phyloP scores from a whole-genome alignment of 2,113 vertebrate genomes.

The Zingel zingel region DNA sequence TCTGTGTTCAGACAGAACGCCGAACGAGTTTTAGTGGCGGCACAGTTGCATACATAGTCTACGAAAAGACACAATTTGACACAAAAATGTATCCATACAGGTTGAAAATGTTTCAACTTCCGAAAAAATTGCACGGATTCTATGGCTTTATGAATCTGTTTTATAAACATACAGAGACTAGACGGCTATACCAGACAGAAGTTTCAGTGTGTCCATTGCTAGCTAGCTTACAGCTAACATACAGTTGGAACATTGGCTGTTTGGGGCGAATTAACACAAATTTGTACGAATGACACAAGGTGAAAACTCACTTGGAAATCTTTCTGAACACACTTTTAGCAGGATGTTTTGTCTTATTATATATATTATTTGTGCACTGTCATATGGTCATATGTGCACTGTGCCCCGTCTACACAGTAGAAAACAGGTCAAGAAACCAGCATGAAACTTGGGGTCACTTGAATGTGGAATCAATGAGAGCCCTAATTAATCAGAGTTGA shows the following conservation, averaged over 20 bases:
- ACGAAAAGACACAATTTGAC: not conserved
- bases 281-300: not conserved
- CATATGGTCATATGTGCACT: conserved; percentile 32
- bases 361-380: too few relatives aligned
- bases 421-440: conserved; percentile 54
- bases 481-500: conserved; percentile 35
- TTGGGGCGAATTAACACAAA: not conserved
- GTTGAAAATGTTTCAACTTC: not conserved
- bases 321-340: conserved; percentile 22
- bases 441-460: conserved; percentile 21
- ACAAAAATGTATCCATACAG: not conserved
- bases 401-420: conserved; percentile 72
- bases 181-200: not conserved
- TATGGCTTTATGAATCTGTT: not conserved
- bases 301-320: not conserved
- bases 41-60: not conserved
- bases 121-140: not conserved
- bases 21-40: not conserved
- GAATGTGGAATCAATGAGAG: conserved; percentile 28
- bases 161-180: not conserved
- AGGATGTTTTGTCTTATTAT: conserved; percentile 20
- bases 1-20: conserved; percentile 6
- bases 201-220: not conserved
- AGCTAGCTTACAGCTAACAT: not conserved
- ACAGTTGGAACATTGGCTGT: not conserved